Base-by-base conservation (phyloP, 1,140 invertebrate genomes). In the Pissodes strobi region DNA sequence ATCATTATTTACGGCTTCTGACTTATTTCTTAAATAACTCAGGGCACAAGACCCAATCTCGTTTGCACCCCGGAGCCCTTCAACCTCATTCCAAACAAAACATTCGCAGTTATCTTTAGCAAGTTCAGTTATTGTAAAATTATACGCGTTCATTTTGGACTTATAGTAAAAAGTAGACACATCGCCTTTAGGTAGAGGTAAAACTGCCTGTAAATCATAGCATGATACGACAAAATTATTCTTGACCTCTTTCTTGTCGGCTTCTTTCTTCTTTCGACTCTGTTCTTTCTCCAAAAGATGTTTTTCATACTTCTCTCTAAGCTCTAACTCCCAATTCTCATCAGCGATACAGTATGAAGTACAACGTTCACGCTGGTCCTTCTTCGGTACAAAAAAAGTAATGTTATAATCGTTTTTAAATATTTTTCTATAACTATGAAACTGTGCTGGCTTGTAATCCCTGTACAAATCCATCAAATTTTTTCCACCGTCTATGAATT, bases 71-170 rank as follows among this genome's bases (percentile, higher is more conserved):
- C 78, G 70, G 30, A 76, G 74, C 18, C 67, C 81, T 51, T 78
- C 68, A 5, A 67, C 67, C 68, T 83, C 81, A 69, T 78, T 69
- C 79, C 81, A 83, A 25, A 81, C 69, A 66, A 74, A 80, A 58
- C 79, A 77, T 18, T 48, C 25, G 13, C 19, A 39, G 13, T 34
- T 46, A 17, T 71, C 62, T 10, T 58, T 74, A 17, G 41, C 64
- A 6, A 77, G 39, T 48, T 80, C 72, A 69, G 66, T 48, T 21
- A 77, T 69, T 19, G 74, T 77, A 55, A 76, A 76, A 62, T 76
- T 75, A 9, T 67, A 66, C 18, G 57, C 69, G 22, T 75, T 74
- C 2, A 75, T 68, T 70, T 68, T 76, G 23, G 57, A 66, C 64
- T 76, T 75, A 39, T 75, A 74, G 55, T 61, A 74, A 59, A 75